Percentiles rank a stretch among this genome's conserved stretches.
These are phyloP conservation scores for Bryconaethiops microstoma DNA, from an alignment of 2,797 vertebrate genomes.

Conservation along the genomic window DNA sequence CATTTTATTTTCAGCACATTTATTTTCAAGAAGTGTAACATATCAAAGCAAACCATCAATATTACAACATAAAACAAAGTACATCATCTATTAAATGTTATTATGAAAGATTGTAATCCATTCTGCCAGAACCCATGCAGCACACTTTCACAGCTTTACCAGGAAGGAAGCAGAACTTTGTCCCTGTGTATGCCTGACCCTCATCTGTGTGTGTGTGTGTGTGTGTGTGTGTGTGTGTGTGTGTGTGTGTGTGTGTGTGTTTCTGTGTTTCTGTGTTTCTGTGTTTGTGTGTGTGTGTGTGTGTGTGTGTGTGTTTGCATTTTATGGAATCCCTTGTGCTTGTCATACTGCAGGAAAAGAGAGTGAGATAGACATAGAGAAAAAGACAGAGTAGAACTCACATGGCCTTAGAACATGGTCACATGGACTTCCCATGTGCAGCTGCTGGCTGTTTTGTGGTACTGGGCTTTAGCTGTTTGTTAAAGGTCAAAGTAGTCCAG, in stretches of 20 bases:
- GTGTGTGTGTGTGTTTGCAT: slow-evolving; percentile 25
- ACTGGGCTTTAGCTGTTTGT: slow-evolving; percentile 40
- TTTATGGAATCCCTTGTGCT: slow-evolving; percentile 29
- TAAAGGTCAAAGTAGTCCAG: too few species aligned
- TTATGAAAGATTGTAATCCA: not conserved
- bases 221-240: not conserved
- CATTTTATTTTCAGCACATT: too few species aligned
- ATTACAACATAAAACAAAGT: too few species aligned
- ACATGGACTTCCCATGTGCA: slow-evolving; percentile 85
- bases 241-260: not conserved
- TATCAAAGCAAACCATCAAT: too few species aligned
- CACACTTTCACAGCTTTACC: not conserved
- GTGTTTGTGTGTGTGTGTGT: too few species aligned
- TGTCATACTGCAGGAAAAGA: slow-evolving; percentile 29
- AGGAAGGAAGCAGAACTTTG: slow-evolving; percentile 11
- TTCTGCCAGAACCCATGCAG: not conserved
- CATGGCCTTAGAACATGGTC: slow-evolving; percentile 81
- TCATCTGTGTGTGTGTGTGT: not conserved
- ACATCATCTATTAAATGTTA: not conserved
- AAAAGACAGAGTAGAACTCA: slow-evolving; percentile 75
- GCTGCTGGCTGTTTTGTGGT: slow-evolving; percentile 63
- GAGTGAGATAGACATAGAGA: not conserved
- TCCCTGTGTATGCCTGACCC: not conserved
- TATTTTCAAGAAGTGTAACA: too few species aligned
- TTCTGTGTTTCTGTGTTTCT: too few species aligned